A percentile compares a stretch with the other conserved stretches of the same genome.
Conservation (phyloP, 2,797 vertebrate genomes). For the Sphenodon punctatus region DNA sequence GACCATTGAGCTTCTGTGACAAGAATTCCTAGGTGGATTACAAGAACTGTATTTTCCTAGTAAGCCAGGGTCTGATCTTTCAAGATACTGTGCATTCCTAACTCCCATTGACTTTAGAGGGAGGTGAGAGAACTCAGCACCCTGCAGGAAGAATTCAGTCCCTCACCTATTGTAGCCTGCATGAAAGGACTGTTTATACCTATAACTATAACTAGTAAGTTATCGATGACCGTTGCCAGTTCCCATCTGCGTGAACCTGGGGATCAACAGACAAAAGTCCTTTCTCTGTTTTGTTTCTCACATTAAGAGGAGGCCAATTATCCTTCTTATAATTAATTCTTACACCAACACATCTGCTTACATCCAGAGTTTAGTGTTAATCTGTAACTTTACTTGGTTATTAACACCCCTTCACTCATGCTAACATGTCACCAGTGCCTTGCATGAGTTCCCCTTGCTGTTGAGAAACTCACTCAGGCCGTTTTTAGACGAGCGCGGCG, state of each 20-base stretch:
- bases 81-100: background rate
- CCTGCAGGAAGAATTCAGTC: background rate
- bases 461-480: no score
- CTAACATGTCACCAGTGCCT: background rate
- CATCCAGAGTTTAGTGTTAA: conserved; percentile 13
- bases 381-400: background rate
- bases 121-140: background rate
- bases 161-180: background rate
- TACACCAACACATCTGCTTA: background rate
- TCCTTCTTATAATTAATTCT: conserved; percentile 31
- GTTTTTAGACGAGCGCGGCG: no score
- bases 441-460: conserved; percentile 31
- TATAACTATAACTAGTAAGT: conserved; percentile 41
- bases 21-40: fast-evolving
- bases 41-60: fast-evolving
- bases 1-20: background rate
- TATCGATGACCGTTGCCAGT: conserved; percentile 9
- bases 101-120: background rate
- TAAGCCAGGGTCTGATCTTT: fast-evolving
- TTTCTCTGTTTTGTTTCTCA: background rate
- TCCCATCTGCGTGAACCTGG: background rate
- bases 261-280: conserved; percentile 4
- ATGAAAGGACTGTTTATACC: conserved; percentile 19
- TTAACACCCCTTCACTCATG: background rate
- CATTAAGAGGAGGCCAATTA: conserved; percentile 7